A percentile compares a stretch with the other conserved stretches of the same genome.
Evolutionary conservation across 2,797 vertebrate genomes (phyloP).

Genomic region (Liparis tanakae): DNA sequence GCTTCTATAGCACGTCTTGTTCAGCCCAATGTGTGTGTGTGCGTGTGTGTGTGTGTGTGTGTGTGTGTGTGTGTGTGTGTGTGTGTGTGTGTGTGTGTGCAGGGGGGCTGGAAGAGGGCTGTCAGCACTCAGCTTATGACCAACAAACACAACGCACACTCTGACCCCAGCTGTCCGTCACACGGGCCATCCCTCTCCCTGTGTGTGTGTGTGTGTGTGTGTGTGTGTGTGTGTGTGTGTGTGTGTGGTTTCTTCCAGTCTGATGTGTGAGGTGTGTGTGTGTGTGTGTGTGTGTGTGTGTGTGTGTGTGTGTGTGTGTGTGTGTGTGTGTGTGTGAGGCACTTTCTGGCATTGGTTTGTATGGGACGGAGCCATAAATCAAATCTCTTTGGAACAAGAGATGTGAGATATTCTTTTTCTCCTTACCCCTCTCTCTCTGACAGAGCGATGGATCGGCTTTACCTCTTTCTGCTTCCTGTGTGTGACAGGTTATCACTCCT

Average conservation of each 20-base stretch:
- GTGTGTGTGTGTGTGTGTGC: conserved; percentile 44
- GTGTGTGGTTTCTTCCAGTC: conserved; percentile 42
- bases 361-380: conserved; percentile 72
- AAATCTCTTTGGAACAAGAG: conserved; percentile 70
- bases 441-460: conserved; percentile 68
- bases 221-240: too few relatives aligned
- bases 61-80: conserved; percentile 48
- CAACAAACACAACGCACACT: conserved; percentile 82
- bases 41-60: conserved; percentile 52
- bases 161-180: conserved; percentile 87
- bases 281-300: conserved; percentile 25
- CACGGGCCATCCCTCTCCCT: conserved; percentile 5
- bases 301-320: conserved; percentile 11
- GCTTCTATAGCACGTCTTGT: conserved; percentile 9
- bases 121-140: conserved; percentile 86
- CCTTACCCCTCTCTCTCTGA: conserved; percentile 62
- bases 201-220: neutral
- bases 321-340: neutral
- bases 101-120: conserved; percentile 67
- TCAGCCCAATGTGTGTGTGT: conserved; percentile 32
- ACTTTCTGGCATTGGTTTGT: conserved; percentile 42
- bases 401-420: conserved; percentile 79
- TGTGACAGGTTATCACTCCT: conserved; percentile 81
- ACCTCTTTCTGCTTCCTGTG: conserved; percentile 78
- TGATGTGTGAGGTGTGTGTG: conserved; percentile 27